Evolutionary conservation across 2,888 invertebrate species (phyloP).

Genomic region (Galerucella nymphaeae): DNA sequence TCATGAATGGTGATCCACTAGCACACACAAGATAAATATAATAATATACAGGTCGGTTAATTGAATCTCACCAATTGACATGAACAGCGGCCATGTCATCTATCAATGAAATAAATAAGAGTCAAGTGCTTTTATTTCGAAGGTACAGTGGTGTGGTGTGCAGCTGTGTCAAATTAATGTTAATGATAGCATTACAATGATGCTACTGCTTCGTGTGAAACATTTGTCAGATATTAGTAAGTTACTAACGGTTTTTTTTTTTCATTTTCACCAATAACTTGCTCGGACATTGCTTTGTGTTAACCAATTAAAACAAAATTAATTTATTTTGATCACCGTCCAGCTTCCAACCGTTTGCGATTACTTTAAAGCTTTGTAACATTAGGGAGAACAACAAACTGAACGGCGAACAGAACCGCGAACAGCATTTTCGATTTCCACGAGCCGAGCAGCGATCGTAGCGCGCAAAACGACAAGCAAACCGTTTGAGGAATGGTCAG

Average conservation of each 20-base stretch:
- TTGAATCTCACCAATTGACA: conserved; percentile 54
- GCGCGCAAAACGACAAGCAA: no score
- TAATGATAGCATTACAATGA: conserved; percentile 26
- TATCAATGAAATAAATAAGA: conserved; percentile 39
- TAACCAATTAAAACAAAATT: no score
- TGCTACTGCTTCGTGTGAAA: conserved; percentile 16
- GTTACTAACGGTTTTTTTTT: background rate
- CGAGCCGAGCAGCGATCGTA: no score
- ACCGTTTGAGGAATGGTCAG: no score
- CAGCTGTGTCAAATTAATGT: background rate
- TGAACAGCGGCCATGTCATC: conserved; percentile 5
- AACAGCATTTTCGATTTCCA: no score
- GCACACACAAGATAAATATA: no score
- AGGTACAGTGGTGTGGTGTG: conserved; percentile 30
- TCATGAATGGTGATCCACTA: conserved; percentile 50
- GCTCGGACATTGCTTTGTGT: no score
- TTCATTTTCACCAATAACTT: background rate
- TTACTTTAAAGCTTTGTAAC: no score
- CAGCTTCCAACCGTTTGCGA: no score
- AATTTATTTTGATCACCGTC: no score
- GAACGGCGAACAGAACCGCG: no score
- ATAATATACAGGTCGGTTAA: conserved; percentile 42
- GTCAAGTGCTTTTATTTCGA: conserved; percentile 27
- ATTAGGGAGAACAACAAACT: no score
- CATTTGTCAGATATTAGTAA: background rate